Percentiles rank a stretch among this genome's conserved stretches.
phyloP scores from a whole-genome alignment of 2,888 invertebrate species.

The Standfussiana lucernea region DNA sequence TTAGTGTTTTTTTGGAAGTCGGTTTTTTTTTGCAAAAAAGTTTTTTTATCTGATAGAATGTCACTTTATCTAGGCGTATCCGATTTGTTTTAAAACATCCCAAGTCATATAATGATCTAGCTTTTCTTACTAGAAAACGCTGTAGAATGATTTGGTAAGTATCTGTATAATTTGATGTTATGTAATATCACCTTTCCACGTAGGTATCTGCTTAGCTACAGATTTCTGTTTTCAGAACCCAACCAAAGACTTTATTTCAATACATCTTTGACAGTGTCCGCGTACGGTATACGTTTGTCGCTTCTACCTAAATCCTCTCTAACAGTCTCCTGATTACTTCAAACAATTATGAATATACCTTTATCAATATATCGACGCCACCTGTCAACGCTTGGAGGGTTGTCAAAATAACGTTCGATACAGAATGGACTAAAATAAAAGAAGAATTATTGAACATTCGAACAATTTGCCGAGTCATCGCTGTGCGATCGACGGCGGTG shows the following conservation, averaged over 20 bases:
- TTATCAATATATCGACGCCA: slow-evolving; percentile 73
- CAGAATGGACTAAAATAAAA: slow-evolving; percentile 86
- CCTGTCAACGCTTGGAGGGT: slow-evolving; percentile 79
- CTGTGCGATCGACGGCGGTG: slow-evolving; percentile 36
- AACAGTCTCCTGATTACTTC: slow-evolving; percentile 22
- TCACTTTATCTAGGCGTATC: neutral
- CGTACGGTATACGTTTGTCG: neutral
- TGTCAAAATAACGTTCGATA: slow-evolving; percentile 82
- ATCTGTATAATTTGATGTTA: too few relatives aligned
- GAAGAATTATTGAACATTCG: slow-evolving; percentile 79
- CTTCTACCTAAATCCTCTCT: neutral
- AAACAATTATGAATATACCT: slow-evolving; percentile 36
- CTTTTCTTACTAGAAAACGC: too few relatives aligned
- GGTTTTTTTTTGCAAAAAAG: too few relatives aligned
- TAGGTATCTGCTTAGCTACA: neutral
- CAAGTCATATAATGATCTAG: too few relatives aligned
- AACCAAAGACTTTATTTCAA: neutral
- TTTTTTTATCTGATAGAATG: too few relatives aligned
- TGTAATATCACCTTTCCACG: too few relatives aligned
- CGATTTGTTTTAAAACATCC: neutral
- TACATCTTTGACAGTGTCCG: neutral
- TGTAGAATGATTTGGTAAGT: too few relatives aligned
- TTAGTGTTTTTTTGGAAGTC: too few relatives aligned
- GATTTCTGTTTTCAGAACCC: neutral
- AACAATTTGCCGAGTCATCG: slow-evolving; percentile 81